Conservation (phyloP, 1,140 invertebrate species). For the Drosophila funebris region DNA sequence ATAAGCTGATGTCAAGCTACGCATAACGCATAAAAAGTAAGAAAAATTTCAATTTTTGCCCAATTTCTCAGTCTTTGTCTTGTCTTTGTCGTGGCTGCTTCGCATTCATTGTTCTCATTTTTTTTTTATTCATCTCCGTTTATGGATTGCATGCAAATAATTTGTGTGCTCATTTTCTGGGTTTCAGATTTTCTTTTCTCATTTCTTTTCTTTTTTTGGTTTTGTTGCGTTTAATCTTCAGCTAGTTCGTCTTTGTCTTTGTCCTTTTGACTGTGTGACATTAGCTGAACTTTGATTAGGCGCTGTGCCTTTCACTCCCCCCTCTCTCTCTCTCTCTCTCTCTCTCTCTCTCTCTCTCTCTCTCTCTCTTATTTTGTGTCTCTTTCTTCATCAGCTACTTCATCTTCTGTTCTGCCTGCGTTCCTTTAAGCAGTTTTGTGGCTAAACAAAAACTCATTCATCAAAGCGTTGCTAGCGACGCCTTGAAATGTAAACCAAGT, state of each 20-base stretch:
- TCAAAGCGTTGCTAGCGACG: constrained; percentile 38
- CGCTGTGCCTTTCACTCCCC: too few relatives aligned
- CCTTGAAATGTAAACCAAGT: constrained; percentile 17
- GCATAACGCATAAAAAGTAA: neutral
- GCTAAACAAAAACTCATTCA: constrained; percentile 48
- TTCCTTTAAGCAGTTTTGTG: constrained; percentile 1
- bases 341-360: neutral
- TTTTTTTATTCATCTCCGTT: neutral
- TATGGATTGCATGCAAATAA: constrained; percentile 29
- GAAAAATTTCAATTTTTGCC: constrained; percentile 5
- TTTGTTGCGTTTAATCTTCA: neutral
- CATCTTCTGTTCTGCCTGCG: neutral
- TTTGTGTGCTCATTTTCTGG: constrained; percentile 30
- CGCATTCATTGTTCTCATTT: constrained; percentile 11
- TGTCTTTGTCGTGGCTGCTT: constrained; percentile 20
- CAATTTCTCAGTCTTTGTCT: constrained; percentile 7
- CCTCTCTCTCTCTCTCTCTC: neutral
- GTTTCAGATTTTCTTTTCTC: neutral
- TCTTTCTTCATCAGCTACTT: neutral
- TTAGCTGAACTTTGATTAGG: constrained; percentile 51
- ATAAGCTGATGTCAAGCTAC: constrained; percentile 2
- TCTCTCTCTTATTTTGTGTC: neutral
- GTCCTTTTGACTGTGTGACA: constrained; percentile 32
- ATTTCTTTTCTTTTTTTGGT: neutral
- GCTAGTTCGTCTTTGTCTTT: neutral